phyloP scores from a whole-genome alignment of 2,888 invertebrate species.

The Limnephilus rhombicus region DNA sequence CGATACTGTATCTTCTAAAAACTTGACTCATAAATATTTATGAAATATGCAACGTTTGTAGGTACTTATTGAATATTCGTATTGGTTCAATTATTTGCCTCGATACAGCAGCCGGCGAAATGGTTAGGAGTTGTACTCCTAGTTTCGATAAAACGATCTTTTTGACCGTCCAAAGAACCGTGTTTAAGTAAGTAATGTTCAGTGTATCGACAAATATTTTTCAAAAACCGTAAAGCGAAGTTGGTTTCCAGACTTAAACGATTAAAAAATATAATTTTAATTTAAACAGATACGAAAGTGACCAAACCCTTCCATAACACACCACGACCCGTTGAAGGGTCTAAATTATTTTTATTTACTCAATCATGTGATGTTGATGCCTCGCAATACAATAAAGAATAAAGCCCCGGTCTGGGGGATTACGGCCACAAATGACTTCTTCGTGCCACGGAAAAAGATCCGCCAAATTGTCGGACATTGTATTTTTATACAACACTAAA shows the following conservation, averaged over 20 bases:
- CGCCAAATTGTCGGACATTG: conserved; percentile 47
- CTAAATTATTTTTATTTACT: conserved; percentile 41
- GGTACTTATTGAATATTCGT: neutral
- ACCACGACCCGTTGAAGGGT: neutral
- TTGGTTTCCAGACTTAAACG: neutral
- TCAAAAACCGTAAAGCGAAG: neutral
- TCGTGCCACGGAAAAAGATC: conserved; percentile 56
- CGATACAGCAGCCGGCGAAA: too few species aligned
- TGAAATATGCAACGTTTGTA: too few species aligned
- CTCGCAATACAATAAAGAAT: conserved; percentile 20
- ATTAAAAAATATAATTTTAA: neutral
- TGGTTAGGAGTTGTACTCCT: neutral
- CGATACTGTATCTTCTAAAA: neutral
- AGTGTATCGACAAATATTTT: neutral
- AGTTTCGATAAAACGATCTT: neutral
- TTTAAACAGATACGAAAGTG: neutral
- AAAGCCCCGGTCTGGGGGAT: conserved; percentile 41
- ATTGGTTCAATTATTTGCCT: neutral
- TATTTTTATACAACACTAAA: conserved; percentile 47
- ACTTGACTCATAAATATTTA: neutral
- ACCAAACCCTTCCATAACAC: neutral
- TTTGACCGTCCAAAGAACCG: neutral
- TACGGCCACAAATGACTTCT: conserved; percentile 62
- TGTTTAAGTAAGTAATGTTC: neutral
- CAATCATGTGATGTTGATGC: conserved; percentile 30